These are phyloP conservation scores for Aegypius monachus DNA, from an alignment of 2,113 vertebrate genomes.

Conservation along the genomic window DNA sequence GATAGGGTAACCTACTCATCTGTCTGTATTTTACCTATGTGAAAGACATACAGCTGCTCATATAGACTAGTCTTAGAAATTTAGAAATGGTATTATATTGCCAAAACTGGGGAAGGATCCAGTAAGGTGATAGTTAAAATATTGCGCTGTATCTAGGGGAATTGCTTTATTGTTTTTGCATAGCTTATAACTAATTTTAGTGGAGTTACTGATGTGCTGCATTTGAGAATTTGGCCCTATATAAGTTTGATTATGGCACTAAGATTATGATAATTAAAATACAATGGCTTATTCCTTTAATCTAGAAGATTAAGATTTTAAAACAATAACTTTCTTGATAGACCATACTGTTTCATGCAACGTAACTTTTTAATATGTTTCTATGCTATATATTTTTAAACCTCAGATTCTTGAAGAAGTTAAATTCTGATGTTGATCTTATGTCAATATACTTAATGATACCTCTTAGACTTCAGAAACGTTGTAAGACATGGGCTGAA, in stretches of 20 bases:
- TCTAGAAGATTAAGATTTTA: neutral
- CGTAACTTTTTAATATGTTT: neutral
- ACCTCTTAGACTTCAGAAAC: neutral
- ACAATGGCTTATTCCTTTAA: neutral
- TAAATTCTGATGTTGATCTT: neutral
- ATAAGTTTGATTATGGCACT: neutral
- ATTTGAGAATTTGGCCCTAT: neutral
- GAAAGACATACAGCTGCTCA: neutral
- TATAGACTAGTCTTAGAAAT: accelerated
- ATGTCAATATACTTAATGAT: neutral
- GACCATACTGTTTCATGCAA: neutral
- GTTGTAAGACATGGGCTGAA: neutral
- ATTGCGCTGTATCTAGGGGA: neutral
- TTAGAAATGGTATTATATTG: too few species aligned
- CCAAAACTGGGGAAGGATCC: neutral
- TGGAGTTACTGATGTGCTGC: neutral
- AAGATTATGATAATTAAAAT: neutral
- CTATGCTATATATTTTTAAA: neutral
- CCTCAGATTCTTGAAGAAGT: neutral
- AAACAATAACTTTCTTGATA: neutral
- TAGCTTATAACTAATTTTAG: too few species aligned
- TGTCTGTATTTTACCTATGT: accelerated
- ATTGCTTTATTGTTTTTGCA: neutral
- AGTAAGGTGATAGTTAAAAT: neutral
- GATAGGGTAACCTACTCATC: neutral